phyloP scores from a whole-genome alignment of 2,888 invertebrate genomes.

The Tholera decimalis region DNA sequence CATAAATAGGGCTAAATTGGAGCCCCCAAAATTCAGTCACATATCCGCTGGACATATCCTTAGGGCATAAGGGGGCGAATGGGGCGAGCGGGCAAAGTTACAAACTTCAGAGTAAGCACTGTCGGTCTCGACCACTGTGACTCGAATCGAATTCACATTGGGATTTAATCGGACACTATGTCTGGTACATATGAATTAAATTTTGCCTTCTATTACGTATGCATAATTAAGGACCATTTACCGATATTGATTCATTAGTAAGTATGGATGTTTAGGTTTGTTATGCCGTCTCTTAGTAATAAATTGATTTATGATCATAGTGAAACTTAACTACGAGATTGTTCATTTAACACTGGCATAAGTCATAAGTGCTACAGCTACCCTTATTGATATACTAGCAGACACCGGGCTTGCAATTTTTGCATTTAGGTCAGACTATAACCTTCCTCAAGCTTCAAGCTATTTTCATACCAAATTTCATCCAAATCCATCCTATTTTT shows the following conservation, averaged over 20 bases:
- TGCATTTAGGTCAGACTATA: too few relatives aligned
- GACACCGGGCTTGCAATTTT: too few relatives aligned
- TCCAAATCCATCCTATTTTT: too few relatives aligned
- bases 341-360: conserved; percentile 3
- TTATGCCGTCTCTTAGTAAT: too few relatives aligned
- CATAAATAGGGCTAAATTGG: conserved; percentile 85
- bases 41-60: conserved; percentile 76
- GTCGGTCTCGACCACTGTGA: conserved; percentile 79
- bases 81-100: conserved; percentile 76
- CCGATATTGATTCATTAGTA: conserved; percentile 58
- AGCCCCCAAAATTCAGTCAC: conserved; percentile 79
- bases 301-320: too few relatives aligned
- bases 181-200: conserved; percentile 77
- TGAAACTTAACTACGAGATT: not conserved
- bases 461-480: too few relatives aligned
- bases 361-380: not conserved
- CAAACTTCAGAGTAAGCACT: conserved; percentile 85
- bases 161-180: conserved; percentile 83
- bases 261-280: conserved; percentile 1
- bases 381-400: too few relatives aligned
- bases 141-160: conserved; percentile 77
- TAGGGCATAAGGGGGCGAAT: conserved; percentile 68
- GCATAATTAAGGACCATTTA: conserved; percentile 57
- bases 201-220: conserved; percentile 66
- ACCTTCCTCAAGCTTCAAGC: too few relatives aligned